phyloP scores from a whole-genome alignment of 2,113 vertebrate species.

The Oncorhynchus tshawytscha region DNA sequence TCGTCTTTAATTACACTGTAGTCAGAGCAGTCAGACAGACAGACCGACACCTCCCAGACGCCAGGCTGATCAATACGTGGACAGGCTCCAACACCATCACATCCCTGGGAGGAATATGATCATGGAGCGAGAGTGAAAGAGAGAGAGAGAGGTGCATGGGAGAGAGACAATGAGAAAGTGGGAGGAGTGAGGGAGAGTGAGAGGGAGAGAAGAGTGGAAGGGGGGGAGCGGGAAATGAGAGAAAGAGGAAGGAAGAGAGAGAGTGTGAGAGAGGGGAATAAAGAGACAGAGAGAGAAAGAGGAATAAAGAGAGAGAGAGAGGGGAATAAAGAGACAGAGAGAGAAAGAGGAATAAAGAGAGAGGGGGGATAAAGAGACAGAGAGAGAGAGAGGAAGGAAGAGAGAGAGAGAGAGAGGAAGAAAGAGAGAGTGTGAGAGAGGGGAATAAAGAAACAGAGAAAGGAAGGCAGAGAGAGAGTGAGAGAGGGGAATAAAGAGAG shows the following conservation, averaged over 20 bases:
- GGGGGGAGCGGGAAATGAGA: background rate
- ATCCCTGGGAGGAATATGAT: constrained; percentile 31
- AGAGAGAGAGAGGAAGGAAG: too few relatives aligned
- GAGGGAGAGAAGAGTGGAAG: background rate
- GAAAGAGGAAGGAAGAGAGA: background rate
- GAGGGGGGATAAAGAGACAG: background rate
- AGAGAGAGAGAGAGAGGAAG: too few relatives aligned
- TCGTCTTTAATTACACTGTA: constrained; percentile 61
- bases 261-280: background rate
- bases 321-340: background rate
- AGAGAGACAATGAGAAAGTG: background rate
- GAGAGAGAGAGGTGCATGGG: background rate
- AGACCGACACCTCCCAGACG: constrained; percentile 28
- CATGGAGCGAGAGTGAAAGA: constrained; percentile 9
- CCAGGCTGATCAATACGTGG: constrained; percentile 53
- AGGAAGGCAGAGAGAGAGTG: background rate
- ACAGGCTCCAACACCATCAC: constrained; percentile 41
- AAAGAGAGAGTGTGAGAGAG: background rate
- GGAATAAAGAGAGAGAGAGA: too few relatives aligned
- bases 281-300: background rate
- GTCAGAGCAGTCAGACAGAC: constrained; percentile 40
- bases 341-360: background rate
- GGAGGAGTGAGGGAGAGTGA: background rate
- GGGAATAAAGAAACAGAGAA: background rate
- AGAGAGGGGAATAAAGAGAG: background rate